Evolutionary conservation across 1,140 invertebrate genomes (phyloP), one percentile per base, ranked within the genome.

Genomic region (Alviniconcha marisindica): DNA sequence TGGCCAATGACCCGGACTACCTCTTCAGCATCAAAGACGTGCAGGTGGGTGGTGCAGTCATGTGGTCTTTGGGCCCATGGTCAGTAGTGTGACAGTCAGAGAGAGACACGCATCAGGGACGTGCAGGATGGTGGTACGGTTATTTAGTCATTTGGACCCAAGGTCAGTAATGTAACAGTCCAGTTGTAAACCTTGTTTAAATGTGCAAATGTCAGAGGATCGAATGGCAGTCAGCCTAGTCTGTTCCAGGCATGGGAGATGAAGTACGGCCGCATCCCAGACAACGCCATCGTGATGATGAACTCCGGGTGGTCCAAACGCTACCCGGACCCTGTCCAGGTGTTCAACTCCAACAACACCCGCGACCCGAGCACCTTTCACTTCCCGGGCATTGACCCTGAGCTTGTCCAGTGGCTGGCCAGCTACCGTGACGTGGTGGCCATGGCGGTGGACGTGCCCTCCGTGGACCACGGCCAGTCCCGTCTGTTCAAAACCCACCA

Each of bases 261-360:
- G 18, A 83, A 84, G 48, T 36, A 89, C 77, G 87, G 87, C 7
- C 74, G 42, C 0, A 88, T 90, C 4, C 48, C 66, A 18, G 33
- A 88, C 40, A 85, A 85, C 15, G 84, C 83, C 5, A 82, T 91
- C 51, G 84, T 92, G 3, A 21, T 90, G 21, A 84, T 91, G 86
- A 88, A 89, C 69, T 88, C 87, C 0, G 90, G 89, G 2, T 91
- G 88, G 91, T 31, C 63, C 33, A 24, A 74, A 14, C 85, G 85
- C 28, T 89, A 88, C 42, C 86, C 87, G 33, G 82, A 90, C 44
- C 2, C 21, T 5, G 44, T 3, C 1, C 0, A 33, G 15, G 77
- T 80, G 0, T 80, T 80, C 24, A 71, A 44, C 80, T 66, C 80
- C 0, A 44, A 54, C 42, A 36, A 31, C 42, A 5, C 66, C 80